Evolutionary conservation across 1,140 invertebrate species (phyloP), one percentile per base, ranked within the genome.

Genomic region (Caenorhabditis tropicalis): DNA sequence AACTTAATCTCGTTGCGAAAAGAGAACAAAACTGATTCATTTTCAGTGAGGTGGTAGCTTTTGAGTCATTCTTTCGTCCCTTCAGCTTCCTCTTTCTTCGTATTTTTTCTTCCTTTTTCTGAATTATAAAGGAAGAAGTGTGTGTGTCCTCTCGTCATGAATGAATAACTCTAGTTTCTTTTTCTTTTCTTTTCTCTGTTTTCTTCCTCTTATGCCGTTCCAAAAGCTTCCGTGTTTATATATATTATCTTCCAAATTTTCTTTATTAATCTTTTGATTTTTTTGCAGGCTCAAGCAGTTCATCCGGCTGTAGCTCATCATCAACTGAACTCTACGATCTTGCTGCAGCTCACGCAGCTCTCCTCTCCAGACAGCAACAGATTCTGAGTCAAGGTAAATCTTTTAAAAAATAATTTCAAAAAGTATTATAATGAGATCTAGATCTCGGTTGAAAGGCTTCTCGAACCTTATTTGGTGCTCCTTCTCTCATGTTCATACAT

Each of bases 261-360:
- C 31, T 65, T n/a, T 9, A 51, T 51, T 51, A n/a, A n/a, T n/a
- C n/a, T 51, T 19, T 51, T 51, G 3, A 21, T 19, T 36, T 2
- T 36, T 80, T 84, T 84, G 10, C 83, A 84, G 83, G 83, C n/a
- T 80, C 70, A 49, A 56, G 58, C 60, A 74, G 58, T 65, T 84
- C 83, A 39, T 84, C 83, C 83, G 83, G 83, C 48, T 84, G 83
- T 48, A 84, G 83, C 24, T 84, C 83, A 19, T 84, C 83, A 9
- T 65, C 83, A n/a, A 84, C 83, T 58, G 83, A 84, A 36, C 83
- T 84, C 39, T 81, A 74, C 53, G 70, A 84, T 53, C 49, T 80
- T 43, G 70, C 79, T 2, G 70, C 70, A 6, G 49, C 83, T 19
- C 70, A 79, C 48, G 83, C 70, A 12, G 65, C 65, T 12, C 65